Base-by-base conservation (phyloP, 1,140 invertebrate genomes). In the Drosophila lini region DNA sequence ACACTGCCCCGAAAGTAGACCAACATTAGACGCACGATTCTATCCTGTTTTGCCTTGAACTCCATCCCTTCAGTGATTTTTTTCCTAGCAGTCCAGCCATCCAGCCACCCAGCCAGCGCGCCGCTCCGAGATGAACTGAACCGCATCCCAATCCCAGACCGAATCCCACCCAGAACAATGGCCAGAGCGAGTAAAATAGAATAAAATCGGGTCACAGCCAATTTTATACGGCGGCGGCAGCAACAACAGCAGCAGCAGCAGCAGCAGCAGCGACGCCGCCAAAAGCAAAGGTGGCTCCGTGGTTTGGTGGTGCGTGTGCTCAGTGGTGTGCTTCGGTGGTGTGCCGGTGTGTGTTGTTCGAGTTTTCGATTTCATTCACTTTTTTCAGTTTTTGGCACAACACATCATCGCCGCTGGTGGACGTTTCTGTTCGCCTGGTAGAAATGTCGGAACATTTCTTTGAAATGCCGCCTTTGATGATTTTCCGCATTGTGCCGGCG, bases 381-480 rank as follows among this genome's bases (percentile, higher is more conserved):
- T 88, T 55, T 55, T 55, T 55, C 52, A 55, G 52, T 55, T 55
- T 88, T 88, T 88, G 83, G 83, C 83, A 88, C 67, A 83, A 60
- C 63, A 80, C 78, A 89, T 80, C 83, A 89, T 47, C 84, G 76
- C 63, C 68, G 47, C 68, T 28, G 64, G 42, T 57, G 67, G 42
- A 41, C 44, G 40, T 78, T 88, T 63, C 83, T 88, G 83, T 89
- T 83, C 83, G 83, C 83, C 83, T 88, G 83, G 53, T 88, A 83
- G 68, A 52, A 70, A 83, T 80, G 83, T 88, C 83, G 83, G 83
- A 89, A 88, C 84, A 80, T 88, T 88, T 88, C 83, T 88, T 88
- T 88, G 83, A 88, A 88, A 88, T 88, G 84, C 84, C 83, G 83
- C 60, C 83, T 88, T 88, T 88, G 83, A 88, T 88, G 84, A 88